phyloP scores from a whole-genome alignment of 1,140 invertebrate genomes.

The Eumeta japonica region DNA sequence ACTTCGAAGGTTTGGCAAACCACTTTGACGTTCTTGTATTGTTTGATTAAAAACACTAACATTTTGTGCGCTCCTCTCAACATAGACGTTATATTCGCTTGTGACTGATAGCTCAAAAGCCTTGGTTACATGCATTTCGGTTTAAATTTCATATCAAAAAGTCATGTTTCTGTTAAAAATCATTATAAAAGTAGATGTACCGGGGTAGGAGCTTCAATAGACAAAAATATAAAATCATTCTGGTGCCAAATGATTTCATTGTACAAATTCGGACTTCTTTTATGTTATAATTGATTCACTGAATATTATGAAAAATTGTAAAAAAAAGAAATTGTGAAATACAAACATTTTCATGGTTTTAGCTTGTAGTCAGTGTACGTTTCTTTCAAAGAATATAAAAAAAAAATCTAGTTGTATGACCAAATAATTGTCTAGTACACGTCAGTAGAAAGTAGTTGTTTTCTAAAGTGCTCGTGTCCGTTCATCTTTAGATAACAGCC shows the following conservation, averaged over 20 bases:
- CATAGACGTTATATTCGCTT: too few species aligned
- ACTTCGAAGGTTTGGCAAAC: too few species aligned
- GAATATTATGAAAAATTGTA: constrained; percentile 1
- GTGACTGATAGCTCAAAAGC: constrained; percentile 42
- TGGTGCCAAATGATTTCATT: constrained; percentile 5
- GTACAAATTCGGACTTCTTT: constrained; percentile 10
- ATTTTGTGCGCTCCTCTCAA: too few species aligned
- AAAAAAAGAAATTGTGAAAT: too few species aligned
- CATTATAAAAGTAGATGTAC: constrained; percentile 40
- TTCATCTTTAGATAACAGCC: too few species aligned
- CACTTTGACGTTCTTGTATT: too few species aligned
- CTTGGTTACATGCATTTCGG: constrained; percentile 56
- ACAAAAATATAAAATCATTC: neutral
- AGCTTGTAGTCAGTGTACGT: constrained; percentile 1
- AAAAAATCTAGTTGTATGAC: too few species aligned
- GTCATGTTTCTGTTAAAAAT: constrained; percentile 32
- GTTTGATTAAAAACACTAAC: too few species aligned
- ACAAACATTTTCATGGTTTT: neutral
- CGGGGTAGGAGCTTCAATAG: constrained; percentile 49
- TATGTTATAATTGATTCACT: constrained; percentile 5
- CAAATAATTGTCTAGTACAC: too few species aligned
- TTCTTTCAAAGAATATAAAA: constrained; percentile 4
- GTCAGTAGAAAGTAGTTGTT: too few species aligned
- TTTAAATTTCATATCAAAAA: constrained; percentile 33
- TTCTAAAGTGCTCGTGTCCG: too few species aligned